Percentiles rank a stretch among this genome's conserved stretches.
Conservation (phyloP, 2,797 vertebrate genomes). For the Novumbra hubbsi region DNA sequence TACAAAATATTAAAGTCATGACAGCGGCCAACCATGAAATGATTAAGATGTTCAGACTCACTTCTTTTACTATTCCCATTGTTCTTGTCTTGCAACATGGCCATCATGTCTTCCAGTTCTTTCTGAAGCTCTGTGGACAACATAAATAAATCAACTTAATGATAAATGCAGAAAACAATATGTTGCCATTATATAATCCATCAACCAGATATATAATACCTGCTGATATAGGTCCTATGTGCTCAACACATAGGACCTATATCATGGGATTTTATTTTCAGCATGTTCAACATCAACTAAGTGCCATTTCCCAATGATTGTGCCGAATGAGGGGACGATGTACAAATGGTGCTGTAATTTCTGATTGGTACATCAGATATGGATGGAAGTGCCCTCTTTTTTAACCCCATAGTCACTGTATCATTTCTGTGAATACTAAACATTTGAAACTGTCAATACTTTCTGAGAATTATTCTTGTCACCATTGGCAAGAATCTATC, state of each 20-base stretch:
- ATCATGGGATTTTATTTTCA: neutral
- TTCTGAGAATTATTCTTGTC: too few species aligned
- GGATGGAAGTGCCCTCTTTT: too few species aligned
- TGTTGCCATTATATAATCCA: neutral
- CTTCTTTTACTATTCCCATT: slow-evolving; percentile 8
- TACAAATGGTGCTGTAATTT: too few species aligned
- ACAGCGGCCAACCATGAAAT: neutral
- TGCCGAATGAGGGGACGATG: too few species aligned
- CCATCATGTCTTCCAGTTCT: neutral
- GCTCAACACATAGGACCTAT: neutral
- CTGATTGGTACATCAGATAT: too few species aligned
- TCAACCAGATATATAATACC: neutral
- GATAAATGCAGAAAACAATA: neutral
- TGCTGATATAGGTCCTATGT: neutral
- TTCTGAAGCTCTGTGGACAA: slow-evolving; percentile 12
- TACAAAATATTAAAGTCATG: neutral
- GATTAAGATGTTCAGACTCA: neutral
- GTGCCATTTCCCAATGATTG: too few species aligned
- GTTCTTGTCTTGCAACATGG: neutral
- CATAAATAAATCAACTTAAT: neutral
- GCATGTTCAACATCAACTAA: too few species aligned
- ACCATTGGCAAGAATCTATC: too few species aligned
- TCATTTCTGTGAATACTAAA: too few species aligned
- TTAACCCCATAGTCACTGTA: too few species aligned
- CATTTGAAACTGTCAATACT: too few species aligned